Evolutionary conservation across 2,797 vertebrate genomes (phyloP).

Genomic region (Intellagama lesueurii): DNA sequence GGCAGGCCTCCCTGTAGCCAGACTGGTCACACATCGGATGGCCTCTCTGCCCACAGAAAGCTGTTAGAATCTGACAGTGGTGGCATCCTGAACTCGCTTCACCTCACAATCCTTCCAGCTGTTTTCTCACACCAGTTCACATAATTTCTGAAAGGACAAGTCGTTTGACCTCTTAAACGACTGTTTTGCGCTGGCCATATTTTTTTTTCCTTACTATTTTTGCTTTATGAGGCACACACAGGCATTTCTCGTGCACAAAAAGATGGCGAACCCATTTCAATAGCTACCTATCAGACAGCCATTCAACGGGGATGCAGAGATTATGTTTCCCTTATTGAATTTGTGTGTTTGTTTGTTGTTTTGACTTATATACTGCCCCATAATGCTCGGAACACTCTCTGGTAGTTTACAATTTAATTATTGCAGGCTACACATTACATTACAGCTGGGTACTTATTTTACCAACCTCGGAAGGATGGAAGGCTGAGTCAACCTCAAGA

Average conservation of each 20-base stretch:
- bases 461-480: too few relatives aligned
- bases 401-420: too few relatives aligned
- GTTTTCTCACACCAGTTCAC: background rate
- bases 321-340: background rate
- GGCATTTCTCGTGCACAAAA: too few relatives aligned
- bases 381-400: too few relatives aligned
- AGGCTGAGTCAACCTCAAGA: too few relatives aligned
- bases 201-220: too few relatives aligned
- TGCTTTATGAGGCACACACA: too few relatives aligned
- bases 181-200: background rate
- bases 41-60: background rate
- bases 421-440: too few relatives aligned
- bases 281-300: background rate
- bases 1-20: background rate
- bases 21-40: background rate
- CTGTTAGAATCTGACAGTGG: background rate
- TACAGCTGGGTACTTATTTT: too few relatives aligned
- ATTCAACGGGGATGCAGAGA: background rate
- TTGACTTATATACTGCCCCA: too few relatives aligned
- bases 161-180: background rate
- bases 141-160: background rate
- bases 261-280: background rate
- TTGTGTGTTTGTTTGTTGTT: too few relatives aligned
- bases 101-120: background rate
- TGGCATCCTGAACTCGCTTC: background rate